Base-by-base conservation (phyloP, 2,797 vertebrate species). In the Pteronotus mesoamericanus region DNA sequence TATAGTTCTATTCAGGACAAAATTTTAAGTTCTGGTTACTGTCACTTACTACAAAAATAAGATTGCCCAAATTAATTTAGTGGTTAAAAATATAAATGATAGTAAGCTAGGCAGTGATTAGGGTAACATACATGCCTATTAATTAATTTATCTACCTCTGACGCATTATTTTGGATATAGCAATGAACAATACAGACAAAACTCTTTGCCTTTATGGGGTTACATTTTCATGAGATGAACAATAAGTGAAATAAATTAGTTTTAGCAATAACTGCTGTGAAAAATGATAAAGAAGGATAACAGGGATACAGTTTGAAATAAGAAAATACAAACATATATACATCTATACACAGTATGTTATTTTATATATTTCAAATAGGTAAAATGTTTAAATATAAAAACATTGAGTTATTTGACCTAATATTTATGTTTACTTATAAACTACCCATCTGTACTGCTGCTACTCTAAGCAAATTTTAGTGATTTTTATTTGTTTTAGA, bases 391-490 rank as follows among this genome's bases (percentile, higher is more conserved):
- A 59, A 86, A 6, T 79, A 74, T 85, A 69, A 48, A 71, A 82
- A 64, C 69, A 12, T 51, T 53, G 32, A 6, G 48, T 71, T 42
- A 69, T 71, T 80, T 61, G 21, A 39, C 55, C 5, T 55, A 57
- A 22, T 86, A 75, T 78, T 93, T 91, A n/a, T 59, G 82, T 89
- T 92, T 92, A 37, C 55, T 53, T 92, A 34, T 24, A 86, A 89
- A 39, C 12, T 55, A 71, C 26, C 64, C 46, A 71, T 18, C n/a
- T 59, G 9, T 75, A 46, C 29, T 46, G 19, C 26, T 83, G 16
- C 5, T 46, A 59, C 39, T 32, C 19, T 86, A 72, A 66, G 34
- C 91, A 92, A 78, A 84, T 59, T 64, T 93, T 86, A 37, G 3
- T 72, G 8, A 46, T 53, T 34, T 59, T 86, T 84, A 57, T 64